Percentiles rank a stretch among this genome's conserved stretches.
Conservation (phyloP, 1,140 invertebrate species). For the Nilaparvata lugens region DNA sequence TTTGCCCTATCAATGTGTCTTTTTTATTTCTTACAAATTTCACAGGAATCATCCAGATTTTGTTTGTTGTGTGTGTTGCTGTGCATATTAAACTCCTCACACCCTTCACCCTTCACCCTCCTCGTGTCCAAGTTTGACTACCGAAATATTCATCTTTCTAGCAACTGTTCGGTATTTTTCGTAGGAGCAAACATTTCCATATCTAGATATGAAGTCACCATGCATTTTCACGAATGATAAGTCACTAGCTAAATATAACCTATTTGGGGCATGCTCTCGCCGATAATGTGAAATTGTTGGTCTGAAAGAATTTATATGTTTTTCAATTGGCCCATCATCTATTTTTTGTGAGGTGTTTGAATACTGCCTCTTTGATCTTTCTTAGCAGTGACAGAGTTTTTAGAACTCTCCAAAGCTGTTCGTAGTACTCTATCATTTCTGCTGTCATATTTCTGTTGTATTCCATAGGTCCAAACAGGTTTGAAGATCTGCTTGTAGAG, state of each 20-base stretch:
- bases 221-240: constrained; percentile 17
- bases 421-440: constrained; percentile 2
- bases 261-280: constrained; percentile 19
- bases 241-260: constrained; percentile 20
- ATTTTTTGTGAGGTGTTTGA: constrained; percentile 10
- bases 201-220: constrained; percentile 17
- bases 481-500: too few relatives aligned
- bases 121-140: constrained; percentile 15
- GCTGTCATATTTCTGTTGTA: too few relatives aligned
- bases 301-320: constrained; percentile 19
- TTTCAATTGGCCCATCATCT: constrained; percentile 9
- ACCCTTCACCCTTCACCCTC: constrained; percentile 16
- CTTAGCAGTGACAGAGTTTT: too few relatives aligned
- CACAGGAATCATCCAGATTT: not conserved
- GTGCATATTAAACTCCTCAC: constrained; percentile 11
- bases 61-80: constrained; percentile 11
- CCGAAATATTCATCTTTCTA: constrained; percentile 16
- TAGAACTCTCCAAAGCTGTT: not conserved
- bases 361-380: constrained; percentile 6
- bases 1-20: too few relatives aligned
- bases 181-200: constrained; percentile 14
- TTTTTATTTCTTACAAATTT: constrained; percentile 1
- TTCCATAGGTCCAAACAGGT: too few relatives aligned
- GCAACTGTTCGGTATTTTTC: constrained; percentile 16
- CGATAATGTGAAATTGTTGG: constrained; percentile 20